Evolutionary conservation across 2,797 vertebrate species (phyloP).

Genomic region (Arrhamphus sclerolepis): DNA sequence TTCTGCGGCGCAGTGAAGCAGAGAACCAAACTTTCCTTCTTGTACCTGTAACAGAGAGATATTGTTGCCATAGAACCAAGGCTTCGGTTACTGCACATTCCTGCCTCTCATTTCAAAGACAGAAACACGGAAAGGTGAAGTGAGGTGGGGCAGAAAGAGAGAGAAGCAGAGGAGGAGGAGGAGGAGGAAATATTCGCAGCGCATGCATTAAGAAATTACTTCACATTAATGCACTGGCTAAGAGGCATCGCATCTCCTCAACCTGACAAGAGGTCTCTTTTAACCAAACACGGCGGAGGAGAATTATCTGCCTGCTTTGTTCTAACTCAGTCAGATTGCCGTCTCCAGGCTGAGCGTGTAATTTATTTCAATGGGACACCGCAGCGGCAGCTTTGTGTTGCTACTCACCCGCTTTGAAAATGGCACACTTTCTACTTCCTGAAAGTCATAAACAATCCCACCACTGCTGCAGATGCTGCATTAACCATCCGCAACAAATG

Average conservation of each 20-base stretch:
- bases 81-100: constrained; percentile 63
- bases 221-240: not conserved
- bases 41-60: constrained; percentile 63
- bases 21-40: constrained; percentile 45
- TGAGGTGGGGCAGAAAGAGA: constrained; percentile 17
- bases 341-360: constrained; percentile 40
- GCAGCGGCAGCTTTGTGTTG: constrained; percentile 32
- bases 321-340: constrained; percentile 48
- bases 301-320: constrained; percentile 51
- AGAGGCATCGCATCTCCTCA: constrained; percentile 7
- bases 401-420: constrained; percentile 40
- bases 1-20: constrained; percentile 58
- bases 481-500: constrained; percentile 55
- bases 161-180: constrained; percentile 5
- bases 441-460: constrained; percentile 53
- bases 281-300: constrained; percentile 16
- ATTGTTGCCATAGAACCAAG: constrained; percentile 53
- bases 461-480: constrained; percentile 43
- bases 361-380: constrained; percentile 40
- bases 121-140: constrained; percentile 44
- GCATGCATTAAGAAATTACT: constrained; percentile 14
- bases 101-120: constrained; percentile 62
- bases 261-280: constrained; percentile 10
- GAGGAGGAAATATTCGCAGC: constrained; percentile 15
- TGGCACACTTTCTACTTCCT: constrained; percentile 47